Conservation (phyloP, 1,140 invertebrate species). For the Manduca sexta region DNA sequence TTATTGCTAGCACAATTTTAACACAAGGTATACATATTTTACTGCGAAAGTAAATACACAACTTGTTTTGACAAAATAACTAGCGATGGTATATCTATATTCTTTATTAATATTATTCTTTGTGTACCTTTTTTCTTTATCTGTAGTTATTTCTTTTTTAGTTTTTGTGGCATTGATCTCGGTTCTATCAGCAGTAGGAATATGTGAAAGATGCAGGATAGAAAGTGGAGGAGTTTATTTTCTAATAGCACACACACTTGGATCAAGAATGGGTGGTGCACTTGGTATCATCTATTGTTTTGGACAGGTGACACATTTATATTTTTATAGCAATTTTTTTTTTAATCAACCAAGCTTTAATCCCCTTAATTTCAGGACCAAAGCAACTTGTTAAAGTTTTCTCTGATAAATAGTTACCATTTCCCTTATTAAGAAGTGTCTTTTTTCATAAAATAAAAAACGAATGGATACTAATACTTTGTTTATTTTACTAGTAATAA, state of each 20-base stretch:
- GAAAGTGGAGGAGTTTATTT: conserved; percentile 98
- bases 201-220: conserved; percentile 94
- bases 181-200: conserved; percentile 94
- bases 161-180: conserved; percentile 92
- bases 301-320: conserved; percentile 83
- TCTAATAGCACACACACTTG: conserved; percentile 93
- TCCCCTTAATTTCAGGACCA: no score
- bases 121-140: no score
- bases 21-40: no score
- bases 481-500: conserved; percentile 58
- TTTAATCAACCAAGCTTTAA: not conserved
- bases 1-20: no score
- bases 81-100: no score
- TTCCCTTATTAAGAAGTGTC: no score
- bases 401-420: not conserved
- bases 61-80: no score
- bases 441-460: no score
- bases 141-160: conserved; percentile 61
- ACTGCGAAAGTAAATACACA: no score
- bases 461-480: not conserved
- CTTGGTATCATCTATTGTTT: conserved; percentile 96
- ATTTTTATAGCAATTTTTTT: not conserved
- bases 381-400: not conserved
- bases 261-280: conserved; percentile 92
- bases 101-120: no score